Evolutionary conservation across 2,888 invertebrate genomes (phyloP).

Genomic region (Andrena hattorfiana): DNA sequence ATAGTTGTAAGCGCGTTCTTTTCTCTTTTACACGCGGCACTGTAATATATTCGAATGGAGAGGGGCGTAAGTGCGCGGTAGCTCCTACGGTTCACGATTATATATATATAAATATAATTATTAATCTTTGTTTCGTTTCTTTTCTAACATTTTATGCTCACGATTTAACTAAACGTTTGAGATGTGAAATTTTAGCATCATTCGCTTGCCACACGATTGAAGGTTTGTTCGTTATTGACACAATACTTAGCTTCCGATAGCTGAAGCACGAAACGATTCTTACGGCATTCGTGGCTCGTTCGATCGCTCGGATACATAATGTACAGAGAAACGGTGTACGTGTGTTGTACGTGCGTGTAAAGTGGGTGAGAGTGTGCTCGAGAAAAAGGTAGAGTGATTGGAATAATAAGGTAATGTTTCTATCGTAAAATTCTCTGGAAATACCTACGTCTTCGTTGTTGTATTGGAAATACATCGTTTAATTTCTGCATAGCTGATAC

Average conservation of each 20-base stretch:
- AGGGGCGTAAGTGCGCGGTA: constrained; percentile 46
- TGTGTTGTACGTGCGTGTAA: constrained; percentile 1
- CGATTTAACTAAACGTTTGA: constrained; percentile 53
- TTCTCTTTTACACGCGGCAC: constrained; percentile 53
- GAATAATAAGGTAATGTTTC: constrained; percentile 45
- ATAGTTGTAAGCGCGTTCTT: constrained; percentile 70
- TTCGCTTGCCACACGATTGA: constrained; percentile 52
- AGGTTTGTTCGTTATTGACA: constrained; percentile 46
- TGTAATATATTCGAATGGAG: constrained; percentile 61
- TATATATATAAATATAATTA: constrained; percentile 34
- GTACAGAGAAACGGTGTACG: constrained; percentile 46
- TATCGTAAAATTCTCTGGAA: constrained; percentile 34
- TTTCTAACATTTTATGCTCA: constrained; percentile 52
- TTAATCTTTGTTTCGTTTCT: constrained; percentile 49
- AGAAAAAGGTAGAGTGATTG: constrained; percentile 13
- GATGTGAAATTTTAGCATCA: constrained; percentile 27
- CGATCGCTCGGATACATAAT: constrained; percentile 23
- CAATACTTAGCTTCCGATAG: constrained; percentile 46
- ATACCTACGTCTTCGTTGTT: constrained; percentile 33
- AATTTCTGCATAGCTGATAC: constrained; percentile 34
- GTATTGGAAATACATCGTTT: constrained; percentile 43
- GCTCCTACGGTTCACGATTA: constrained; percentile 45
- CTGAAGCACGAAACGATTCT: constrained; percentile 47
- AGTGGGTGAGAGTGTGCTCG: constrained; percentile 3
- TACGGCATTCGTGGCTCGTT: constrained; percentile 24